Evolutionary conservation across 2,888 invertebrate species (phyloP), one percentile per base, ranked within the genome.

Genomic region (Chorisops tibialis): DNA sequence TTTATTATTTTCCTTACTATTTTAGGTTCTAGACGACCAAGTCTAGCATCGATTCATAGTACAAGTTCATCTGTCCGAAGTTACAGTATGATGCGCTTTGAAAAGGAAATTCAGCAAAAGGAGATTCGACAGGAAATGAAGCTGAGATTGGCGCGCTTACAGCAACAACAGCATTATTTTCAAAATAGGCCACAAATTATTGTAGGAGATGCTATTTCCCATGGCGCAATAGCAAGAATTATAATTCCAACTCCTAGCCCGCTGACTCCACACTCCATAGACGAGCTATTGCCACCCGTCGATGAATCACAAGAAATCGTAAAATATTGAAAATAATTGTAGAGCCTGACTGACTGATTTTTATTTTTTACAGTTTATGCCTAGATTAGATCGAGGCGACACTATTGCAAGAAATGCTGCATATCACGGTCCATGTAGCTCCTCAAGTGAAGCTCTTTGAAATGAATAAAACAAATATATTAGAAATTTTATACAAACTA

Each of bases 11-110:
- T n/a, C 14, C 14, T n/a, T 49, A 49, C 35, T 54, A 3, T 68
- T 67, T n/a, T 79, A 91, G 91, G 91, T 84, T 91, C 91, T 75
- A 84, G 91, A 82, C 86, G 91, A 82, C 91, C 91, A 81, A 91
- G 91, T 83, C 81, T 91, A 82, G 88, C 87, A 69, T 92, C 91
- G 67, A 83, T 92, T 71, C 91, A 92, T 76, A 91, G 91, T 82
- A 88, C 87, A 75, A 86, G 87, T 70, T 91, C 88, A 65, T 92
- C 91, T 54, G 85, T 90, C 67, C 85, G 89, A 74, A 91, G 91
- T 78, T 91, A 89, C 79, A 90, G 91, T 73, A 84, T 88, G 69
- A 84, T 86, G 75, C 82, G 88, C 66, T 89, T 89, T 78, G 92
- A 92, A 75, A 83, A 86, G 69, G 92, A 92, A 73, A 79, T 88